Base-by-base conservation (phyloP, 2,888 invertebrate genomes). In the Yponomeuta malinellus region DNA sequence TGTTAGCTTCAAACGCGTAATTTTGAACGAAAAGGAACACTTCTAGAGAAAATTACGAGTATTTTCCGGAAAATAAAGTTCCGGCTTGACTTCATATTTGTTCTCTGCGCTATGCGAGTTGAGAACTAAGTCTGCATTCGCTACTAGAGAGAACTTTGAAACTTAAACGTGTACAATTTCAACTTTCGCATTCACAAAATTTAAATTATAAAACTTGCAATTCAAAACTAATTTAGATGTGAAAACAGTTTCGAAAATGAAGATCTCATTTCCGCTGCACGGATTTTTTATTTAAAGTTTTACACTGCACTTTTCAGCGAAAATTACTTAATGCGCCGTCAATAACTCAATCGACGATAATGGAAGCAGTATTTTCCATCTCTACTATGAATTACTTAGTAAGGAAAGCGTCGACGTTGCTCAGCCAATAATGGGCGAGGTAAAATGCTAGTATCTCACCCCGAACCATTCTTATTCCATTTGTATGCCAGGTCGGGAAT, bases 371-470 rank as follows among this genome's bases (percentile, higher is more conserved):
- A 65, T 65, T 31, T 65, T 65, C 31, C 65, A 65, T 65, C 31
- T 31, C 31, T 29, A 29, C 33, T 68, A 71, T 71, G 71, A 68
- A 71, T 71, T 67, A 71, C 63, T 71, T 59, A 71, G 52, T 59
- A 59, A 31, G 23, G 33, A 37, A 68, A 63, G 71, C 59, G 67
- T 67, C 63, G 52, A 63, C 52, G 59, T 9, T n/a, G 23, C 23
- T 67, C 78, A 75, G 74, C 74, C 75, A 77, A 76, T 76, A 74
- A 78, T 76, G 74, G 74, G 77, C 74, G 79, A 82, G 80, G 81
- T 80, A 76, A 78, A 83, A 82, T 79, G 79, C 78, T 81, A 82
- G 80, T 81, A 78, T 76, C 59, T 43, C 75, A 67, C n/a, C 67
- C 9, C 15, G 70, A 74, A 77, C 76, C 75, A 75, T 78, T 79